These are phyloP conservation scores for Psammodynastes pulverulentus DNA, from an alignment of 2,113 vertebrate species.

Conservation along the genomic window DNA sequence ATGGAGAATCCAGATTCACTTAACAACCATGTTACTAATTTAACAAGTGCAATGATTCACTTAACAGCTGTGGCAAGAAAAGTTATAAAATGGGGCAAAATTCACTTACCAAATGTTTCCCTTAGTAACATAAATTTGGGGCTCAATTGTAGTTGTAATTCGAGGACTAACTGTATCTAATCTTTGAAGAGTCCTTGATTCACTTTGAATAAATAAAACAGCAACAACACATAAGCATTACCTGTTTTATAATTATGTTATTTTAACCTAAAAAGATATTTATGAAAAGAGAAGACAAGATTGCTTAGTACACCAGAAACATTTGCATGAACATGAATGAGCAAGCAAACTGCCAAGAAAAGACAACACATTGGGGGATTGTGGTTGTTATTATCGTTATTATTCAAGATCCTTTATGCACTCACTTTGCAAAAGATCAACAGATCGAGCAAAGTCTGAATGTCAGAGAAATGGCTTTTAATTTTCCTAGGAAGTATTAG, in stretches of 20 bases:
- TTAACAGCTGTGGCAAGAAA: too few relatives aligned
- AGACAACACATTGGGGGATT: not conserved
- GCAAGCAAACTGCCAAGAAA: not conserved
- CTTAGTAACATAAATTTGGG: too few relatives aligned
- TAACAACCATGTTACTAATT: too few relatives aligned
- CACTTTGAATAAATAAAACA: not conserved
- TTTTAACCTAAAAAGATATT: not conserved
- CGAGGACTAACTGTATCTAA: not conserved
- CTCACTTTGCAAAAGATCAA: not conserved
- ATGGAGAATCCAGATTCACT: too few relatives aligned
- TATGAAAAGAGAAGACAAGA: not conserved
- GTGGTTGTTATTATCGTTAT: not conserved
- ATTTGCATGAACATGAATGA: not conserved
- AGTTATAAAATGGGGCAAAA: too few relatives aligned
- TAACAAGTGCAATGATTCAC: too few relatives aligned
- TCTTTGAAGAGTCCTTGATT: not conserved
- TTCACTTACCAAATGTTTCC: too few relatives aligned
- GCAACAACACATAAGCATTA: not conserved
- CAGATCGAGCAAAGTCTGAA: not conserved
- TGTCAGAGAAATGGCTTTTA: not conserved
- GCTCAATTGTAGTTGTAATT: too few relatives aligned
- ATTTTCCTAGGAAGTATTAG: not conserved
- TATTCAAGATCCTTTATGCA: not conserved
- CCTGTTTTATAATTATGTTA: not conserved
- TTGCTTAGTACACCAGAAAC: not conserved